Conservation (phyloP, 2,797 vertebrate genomes). For the Limosa lapponica region DNA sequence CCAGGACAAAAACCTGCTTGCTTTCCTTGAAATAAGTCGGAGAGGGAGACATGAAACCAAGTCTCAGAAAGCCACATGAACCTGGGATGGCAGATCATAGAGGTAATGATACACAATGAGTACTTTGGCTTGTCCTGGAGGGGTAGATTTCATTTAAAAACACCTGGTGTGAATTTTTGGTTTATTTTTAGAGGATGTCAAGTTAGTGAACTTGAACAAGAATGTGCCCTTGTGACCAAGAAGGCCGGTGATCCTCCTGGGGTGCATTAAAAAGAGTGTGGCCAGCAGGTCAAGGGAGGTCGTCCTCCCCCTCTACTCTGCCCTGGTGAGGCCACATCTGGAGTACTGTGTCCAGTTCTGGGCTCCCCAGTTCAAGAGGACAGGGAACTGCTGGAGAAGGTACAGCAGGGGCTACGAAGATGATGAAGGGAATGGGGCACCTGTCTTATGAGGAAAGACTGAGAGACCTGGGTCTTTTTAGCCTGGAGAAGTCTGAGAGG, state of each 20-base stretch:
- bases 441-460: background rate
- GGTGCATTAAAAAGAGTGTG: background rate
- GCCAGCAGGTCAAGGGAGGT: background rate
- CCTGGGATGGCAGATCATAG: background rate
- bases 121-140: background rate
- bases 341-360: background rate
- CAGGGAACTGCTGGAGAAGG: background rate
- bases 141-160: background rate
- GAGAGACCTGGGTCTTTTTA: background rate
- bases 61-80: background rate
- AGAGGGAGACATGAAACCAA: background rate
- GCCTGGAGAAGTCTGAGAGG: background rate
- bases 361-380: background rate
- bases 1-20: slow-evolving; percentile 2
- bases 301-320: background rate
- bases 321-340: background rate
- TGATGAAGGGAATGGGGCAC: background rate
- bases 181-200: background rate
- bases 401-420: background rate
- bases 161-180: background rate
- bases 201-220: background rate
- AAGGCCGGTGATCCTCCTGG: background rate
- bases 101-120: background rate
- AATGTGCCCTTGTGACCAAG: background rate
- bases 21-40: background rate